A percentile compares a stretch with the other conserved stretches of the same genome.
phyloP scores from a whole-genome alignment of 2,113 vertebrate genomes.

The Herpetotheres cachinnans region DNA sequence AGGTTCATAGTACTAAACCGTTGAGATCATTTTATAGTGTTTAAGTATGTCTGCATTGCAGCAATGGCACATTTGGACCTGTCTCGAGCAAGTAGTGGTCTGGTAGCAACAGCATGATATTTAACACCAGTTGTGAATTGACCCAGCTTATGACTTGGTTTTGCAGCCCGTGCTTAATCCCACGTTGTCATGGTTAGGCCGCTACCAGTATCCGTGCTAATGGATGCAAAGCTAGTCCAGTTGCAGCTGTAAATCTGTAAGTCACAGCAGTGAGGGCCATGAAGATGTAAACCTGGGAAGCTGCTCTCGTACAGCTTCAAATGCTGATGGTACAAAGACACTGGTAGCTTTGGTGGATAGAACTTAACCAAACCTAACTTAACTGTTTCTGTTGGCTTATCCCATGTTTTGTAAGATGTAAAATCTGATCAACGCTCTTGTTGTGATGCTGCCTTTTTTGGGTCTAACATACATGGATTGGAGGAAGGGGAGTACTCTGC shows the following conservation, averaged over 20 bases:
- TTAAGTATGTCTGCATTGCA: constrained; percentile 10
- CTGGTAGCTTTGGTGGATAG: background rate
- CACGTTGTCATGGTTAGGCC: background rate
- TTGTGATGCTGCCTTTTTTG: background rate
- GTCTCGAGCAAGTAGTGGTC: background rate
- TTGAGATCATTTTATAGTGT: background rate
- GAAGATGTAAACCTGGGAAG: background rate
- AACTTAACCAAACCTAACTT: background rate
- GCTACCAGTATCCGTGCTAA: background rate
- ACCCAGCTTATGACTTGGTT: background rate
- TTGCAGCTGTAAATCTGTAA: background rate
- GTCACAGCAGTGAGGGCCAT: background rate
- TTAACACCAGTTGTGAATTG: constrained; percentile 21
- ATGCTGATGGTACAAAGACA: background rate
- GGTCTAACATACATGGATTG: background rate
- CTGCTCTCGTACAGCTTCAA: background rate
- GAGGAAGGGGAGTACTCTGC: background rate
- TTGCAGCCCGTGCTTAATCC: constrained; percentile 15
- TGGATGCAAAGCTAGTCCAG: background rate
- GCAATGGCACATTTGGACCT: background rate
- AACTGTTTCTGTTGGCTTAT: background rate
- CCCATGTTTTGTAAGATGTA: background rate
- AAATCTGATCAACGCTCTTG: background rate
- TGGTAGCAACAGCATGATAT: background rate
- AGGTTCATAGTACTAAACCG: background rate